Conservation (phyloP, 2,797 vertebrate species). For the Peromyscus aztecus region DNA sequence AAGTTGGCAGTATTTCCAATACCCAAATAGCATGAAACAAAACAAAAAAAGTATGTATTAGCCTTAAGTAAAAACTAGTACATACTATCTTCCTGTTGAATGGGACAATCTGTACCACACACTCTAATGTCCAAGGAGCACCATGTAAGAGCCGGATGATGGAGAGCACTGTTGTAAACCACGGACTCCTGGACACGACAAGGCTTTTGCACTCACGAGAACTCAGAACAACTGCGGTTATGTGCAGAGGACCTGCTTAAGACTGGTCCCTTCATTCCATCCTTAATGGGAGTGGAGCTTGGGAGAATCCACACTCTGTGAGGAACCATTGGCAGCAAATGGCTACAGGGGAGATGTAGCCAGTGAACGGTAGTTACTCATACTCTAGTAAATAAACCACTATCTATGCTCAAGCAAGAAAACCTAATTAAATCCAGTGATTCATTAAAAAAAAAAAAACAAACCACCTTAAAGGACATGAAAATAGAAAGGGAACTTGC, state of each 20-base stretch:
- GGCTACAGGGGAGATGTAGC: too few species aligned
- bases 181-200: background rate
- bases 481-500: background rate
- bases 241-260: background rate
- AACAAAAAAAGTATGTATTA: slow-evolving; percentile 20
- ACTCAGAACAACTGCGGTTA: background rate
- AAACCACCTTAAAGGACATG: background rate
- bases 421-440: background rate
- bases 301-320: too few species aligned
- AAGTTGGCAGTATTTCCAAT: slow-evolving; percentile 60
- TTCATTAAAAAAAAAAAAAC: background rate
- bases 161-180: too few species aligned
- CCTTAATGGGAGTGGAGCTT: background rate
- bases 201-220: background rate
- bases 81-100: background rate
- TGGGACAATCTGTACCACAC: background rate
- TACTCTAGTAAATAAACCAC: background rate
- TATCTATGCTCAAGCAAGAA: background rate
- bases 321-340: background rate
- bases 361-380: background rate
- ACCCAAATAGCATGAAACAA: slow-evolving; percentile 65
- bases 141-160: background rate
- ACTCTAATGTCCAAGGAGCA: too few species aligned
- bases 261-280: background rate
- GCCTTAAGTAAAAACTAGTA: slow-evolving; percentile 3